Percentiles rank a stretch among this genome's conserved stretches.
Evolutionary conservation across 1,140 invertebrate genomes (phyloP).

Genomic region (Drosophila watanabei): DNA sequence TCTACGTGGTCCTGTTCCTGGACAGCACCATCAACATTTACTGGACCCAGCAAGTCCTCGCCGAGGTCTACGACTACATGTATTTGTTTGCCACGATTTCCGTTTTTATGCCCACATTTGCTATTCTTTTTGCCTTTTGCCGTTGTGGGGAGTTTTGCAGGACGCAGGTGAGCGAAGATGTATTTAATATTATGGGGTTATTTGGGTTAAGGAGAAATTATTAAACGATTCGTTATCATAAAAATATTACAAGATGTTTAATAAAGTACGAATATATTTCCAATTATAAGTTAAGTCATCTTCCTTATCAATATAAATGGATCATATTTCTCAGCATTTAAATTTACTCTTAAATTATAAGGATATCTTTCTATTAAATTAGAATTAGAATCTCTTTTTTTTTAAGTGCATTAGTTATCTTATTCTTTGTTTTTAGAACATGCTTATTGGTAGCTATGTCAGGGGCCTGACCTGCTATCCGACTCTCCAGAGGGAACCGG

Average conservation of each 20-base stretch:
- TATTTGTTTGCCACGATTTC: constrained; percentile 44
- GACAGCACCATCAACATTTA: constrained; percentile 69
- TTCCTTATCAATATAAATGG: too few species aligned
- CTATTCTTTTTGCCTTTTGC: constrained; percentile 51
- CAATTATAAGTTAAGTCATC: not conserved
- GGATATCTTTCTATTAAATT: not conserved
- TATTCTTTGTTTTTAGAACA: constrained; percentile 31
- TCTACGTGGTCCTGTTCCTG: constrained; percentile 67
- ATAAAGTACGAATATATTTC: not conserved
- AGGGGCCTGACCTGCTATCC: constrained; percentile 43
- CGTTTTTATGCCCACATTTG: constrained; percentile 30
- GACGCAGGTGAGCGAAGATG: constrained; percentile 44
- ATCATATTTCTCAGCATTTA: not conserved
- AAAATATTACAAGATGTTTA: too few species aligned
- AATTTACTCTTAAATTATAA: not conserved
- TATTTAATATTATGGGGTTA: not conserved
- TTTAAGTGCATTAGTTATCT: too few species aligned
- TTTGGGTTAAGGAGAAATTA: too few species aligned
- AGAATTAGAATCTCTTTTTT: too few species aligned
- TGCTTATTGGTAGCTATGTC: constrained; percentile 56
- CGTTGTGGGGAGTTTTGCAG: constrained; percentile 61
- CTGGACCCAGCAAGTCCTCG: constrained; percentile 55
- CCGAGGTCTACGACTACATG: constrained; percentile 33
- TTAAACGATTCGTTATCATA: not conserved
- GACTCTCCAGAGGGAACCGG: constrained; percentile 11